Base-by-base conservation (phyloP, 2,888 invertebrate genomes). In the Andrena trimmerana region DNA sequence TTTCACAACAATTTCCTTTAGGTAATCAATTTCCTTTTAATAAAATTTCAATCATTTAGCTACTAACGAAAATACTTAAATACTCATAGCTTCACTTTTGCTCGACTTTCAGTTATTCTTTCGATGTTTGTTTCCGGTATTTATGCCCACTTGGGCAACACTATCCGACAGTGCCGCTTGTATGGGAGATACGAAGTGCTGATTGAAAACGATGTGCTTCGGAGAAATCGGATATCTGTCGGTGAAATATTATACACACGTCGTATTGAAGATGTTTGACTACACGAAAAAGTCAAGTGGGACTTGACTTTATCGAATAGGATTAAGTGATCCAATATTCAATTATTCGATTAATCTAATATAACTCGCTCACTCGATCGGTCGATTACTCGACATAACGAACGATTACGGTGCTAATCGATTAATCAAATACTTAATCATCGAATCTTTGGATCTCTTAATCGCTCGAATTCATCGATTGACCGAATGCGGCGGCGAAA, bases 101-200 rank as follows among this genome's bases (percentile, higher is more conserved):
- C 52, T 78, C 67, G 67, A 29, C 24, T 65, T 52, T 27, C 29
- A 59, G 13, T 62, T 63, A 66, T 36, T 65, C 10, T n/a, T 69
- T 69, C 65, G 57, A 80, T 69, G 65, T 80, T 65, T n/a, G 2
- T 36, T 68, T 62, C 7, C 6, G 42, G 16, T 65, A 57, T 42
- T 24, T 29, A 10, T 29, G 48, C 52, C 36, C 48, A n/a, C 24
- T 65, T 67, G 20, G 42, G 42, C 42, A 52, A 52, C 52, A 52
- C 52, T n/a, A 7, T 57, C 67, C 8, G 36, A 80, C 42, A n/a
- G 65, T 29, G 59, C 42, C 10, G 36, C 10, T 52, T 52, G 54
- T 27, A 7, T 16, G 8, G 2, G 27, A 63, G 62, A 52, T 62
- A 66, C 62, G n/a, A 78, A 50, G 8, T 42, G 65, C 50, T 42